These are phyloP conservation scores for Bergia sp. DNA, from an alignment of 92 coral and sea anemone species.

Conservation along the genomic window DNA sequence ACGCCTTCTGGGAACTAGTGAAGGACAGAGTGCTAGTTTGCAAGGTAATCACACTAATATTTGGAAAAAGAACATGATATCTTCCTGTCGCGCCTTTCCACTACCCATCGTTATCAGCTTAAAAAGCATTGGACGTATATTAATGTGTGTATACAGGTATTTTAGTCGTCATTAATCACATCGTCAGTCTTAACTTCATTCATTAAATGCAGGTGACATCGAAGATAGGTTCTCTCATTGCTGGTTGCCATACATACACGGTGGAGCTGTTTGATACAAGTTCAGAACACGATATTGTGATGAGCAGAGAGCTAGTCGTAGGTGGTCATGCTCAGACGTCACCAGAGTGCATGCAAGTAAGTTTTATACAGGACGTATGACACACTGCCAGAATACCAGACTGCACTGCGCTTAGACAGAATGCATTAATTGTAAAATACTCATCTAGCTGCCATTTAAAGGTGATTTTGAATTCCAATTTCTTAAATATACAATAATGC, in stretches of 20 bases:
- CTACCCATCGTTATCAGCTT: background rate
- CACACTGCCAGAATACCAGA: background rate
- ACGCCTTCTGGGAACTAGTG: slow-evolving; percentile 81
- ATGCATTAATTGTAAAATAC: too few relatives aligned
- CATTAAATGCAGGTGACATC: slow-evolving; percentile 70
- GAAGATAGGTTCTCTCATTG: slow-evolving; percentile 76
- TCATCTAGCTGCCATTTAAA: too few relatives aligned
- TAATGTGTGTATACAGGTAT: too few relatives aligned
- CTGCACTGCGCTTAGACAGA: too few relatives aligned
- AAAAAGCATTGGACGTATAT: background rate
- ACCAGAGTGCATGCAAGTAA: slow-evolving; percentile 81
- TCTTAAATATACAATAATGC: too few relatives aligned
- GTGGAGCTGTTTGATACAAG: slow-evolving; percentile 87
- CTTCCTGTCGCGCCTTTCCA: background rate
- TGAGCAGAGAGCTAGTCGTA: slow-evolving; percentile 84
- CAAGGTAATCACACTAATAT: slow-evolving; percentile 57
- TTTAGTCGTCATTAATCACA: background rate
- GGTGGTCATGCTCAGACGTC: slow-evolving; percentile 90
- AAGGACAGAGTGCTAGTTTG: slow-evolving; percentile 72
- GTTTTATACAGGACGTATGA: background rate
- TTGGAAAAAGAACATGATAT: too few relatives aligned
- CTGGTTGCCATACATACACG: slow-evolving; percentile 79
- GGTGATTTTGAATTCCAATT: too few relatives aligned
- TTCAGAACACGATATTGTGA: slow-evolving; percentile 76
- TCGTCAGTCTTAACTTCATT: background rate